Evolutionary conservation across 2,113 vertebrate genomes (phyloP).

Genomic region (Elaphurus davidianus): DNA sequence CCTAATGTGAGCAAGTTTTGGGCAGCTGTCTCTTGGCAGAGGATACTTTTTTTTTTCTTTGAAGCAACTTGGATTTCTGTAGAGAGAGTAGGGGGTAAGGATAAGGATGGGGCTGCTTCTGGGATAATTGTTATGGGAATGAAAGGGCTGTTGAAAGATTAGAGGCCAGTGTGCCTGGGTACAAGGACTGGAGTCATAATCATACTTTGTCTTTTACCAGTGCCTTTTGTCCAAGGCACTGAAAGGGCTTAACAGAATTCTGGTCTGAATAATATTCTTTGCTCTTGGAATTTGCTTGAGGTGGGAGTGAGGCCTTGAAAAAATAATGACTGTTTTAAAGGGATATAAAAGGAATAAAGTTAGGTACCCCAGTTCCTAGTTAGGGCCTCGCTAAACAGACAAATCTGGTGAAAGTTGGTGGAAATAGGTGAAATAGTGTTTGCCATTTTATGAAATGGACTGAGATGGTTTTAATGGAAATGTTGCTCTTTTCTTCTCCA

Average conservation of each 20-base stretch:
- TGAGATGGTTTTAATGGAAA: slow-evolving; percentile 8
- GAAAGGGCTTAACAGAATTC: slow-evolving; percentile 71
- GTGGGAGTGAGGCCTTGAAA: background rate
- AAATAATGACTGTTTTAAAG: background rate
- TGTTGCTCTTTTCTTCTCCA: background rate
- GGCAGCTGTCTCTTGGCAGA: slow-evolving; percentile 26
- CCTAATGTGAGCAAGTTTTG: background rate
- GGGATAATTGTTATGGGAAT: slow-evolving; percentile 55
- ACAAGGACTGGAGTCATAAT: slow-evolving; percentile 56
- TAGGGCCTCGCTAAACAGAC: background rate
- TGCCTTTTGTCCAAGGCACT: slow-evolving; percentile 69
- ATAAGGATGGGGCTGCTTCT: slow-evolving; percentile 38
- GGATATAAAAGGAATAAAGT: background rate
- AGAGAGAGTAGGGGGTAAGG: background rate
- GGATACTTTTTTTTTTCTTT: background rate
- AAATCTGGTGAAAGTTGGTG: background rate
- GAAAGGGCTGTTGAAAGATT: slow-evolving; percentile 70
- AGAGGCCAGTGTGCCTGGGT: slow-evolving; percentile 62
- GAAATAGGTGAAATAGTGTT: background rate
- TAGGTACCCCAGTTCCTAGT: background rate
- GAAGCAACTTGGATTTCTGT: slow-evolving; percentile 38
- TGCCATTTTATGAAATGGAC: background rate
- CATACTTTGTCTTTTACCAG: slow-evolving; percentile 69
- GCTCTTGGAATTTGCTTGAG: slow-evolving; percentile 59
- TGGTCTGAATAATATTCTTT: slow-evolving; percentile 68